Base-by-base conservation (phyloP, 2,113 vertebrate species). In the Shinisaurus crocodilurus region DNA sequence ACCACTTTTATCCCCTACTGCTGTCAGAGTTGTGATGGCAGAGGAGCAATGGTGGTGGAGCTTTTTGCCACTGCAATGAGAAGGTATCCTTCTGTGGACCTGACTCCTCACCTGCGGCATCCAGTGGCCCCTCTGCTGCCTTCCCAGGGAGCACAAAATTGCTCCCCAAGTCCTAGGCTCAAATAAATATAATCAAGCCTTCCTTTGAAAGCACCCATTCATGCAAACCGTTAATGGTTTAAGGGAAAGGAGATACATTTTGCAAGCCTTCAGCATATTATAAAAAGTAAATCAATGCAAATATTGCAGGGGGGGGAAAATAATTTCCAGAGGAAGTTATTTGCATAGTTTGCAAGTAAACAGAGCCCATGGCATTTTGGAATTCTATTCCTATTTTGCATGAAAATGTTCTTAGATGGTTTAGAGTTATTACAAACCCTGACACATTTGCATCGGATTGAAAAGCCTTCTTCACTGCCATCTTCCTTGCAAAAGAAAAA, bases 271-370 rank as follows among this genome's bases (percentile, higher is more conserved):
- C 27, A 32, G 63, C 65, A 8, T n/a, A 32, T 69, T 32, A 18
- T 85, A 34, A 67, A 67, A 84, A 37, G 60, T 7, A 34, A 32
- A 70, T 48, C 83, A 85, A 85, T 85, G 65, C 83, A 85, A 85
- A 70, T 70, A 48, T 85, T 69, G 63, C 40, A 15, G 9, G 6
- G 48, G 67, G 40, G 54, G 54, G 27, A 48, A 12, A 48, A 2
- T 67, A 48, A 34, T 69, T 32, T 70, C 50, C 43, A 37, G 15
- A 82, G 23, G 34, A 40, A 54, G 3, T 37, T 5, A 54, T 81
- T 70, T 82, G 77, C 87, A 67, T 80, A n/a, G 50, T 32, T 34
- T 34, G 27, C 82, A 85, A 69, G 63, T 67, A 45, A 48, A 79
- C 40, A 79, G 8, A 43, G 75, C 40, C 40, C 40, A 7, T 1